Conservation (phyloP, 2,888 invertebrate genomes). For the Oscheius onirici region DNA sequence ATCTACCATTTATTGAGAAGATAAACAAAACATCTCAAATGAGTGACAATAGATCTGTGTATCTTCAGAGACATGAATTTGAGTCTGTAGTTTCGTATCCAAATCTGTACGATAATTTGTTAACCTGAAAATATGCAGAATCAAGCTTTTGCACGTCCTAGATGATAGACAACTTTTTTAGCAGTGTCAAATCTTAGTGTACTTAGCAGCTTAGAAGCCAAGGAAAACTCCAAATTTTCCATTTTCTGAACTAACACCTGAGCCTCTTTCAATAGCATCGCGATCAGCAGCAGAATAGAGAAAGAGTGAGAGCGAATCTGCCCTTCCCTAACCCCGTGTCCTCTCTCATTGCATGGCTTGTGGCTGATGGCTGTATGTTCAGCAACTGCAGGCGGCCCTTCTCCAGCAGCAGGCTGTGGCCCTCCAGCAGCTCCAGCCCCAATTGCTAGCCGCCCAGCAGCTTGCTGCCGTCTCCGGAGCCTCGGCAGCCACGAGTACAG, state of each 20-base stretch:
- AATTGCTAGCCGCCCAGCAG: constrained; percentile 29
- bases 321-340: not conserved
- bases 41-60: no score
- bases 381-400: constrained; percentile 60
- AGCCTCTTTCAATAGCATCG: constrained; percentile 5
- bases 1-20: no score
- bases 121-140: no score
- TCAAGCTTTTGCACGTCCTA: no score
- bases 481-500: constrained; percentile 18
- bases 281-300: constrained; percentile 15
- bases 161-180: no score
- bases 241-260: not conserved
- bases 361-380: constrained; percentile 63
- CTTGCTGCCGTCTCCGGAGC: constrained; percentile 20
- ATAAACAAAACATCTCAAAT: no score
- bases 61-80: no score
- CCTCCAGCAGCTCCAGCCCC: constrained; percentile 31
- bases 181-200: not conserved
- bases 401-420: constrained; percentile 50
- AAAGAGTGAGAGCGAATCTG: not conserved
- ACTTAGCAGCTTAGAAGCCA: not conserved
- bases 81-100: no score
- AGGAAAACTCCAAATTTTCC: not conserved
- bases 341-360: constrained; percentile 42
- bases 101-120: no score